A percentile compares a stretch with the other conserved stretches of the same genome.
These are phyloP conservation scores for Oeneis ivallda DNA, from an alignment of 2,888 invertebrate genomes.

Conservation along the genomic window DNA sequence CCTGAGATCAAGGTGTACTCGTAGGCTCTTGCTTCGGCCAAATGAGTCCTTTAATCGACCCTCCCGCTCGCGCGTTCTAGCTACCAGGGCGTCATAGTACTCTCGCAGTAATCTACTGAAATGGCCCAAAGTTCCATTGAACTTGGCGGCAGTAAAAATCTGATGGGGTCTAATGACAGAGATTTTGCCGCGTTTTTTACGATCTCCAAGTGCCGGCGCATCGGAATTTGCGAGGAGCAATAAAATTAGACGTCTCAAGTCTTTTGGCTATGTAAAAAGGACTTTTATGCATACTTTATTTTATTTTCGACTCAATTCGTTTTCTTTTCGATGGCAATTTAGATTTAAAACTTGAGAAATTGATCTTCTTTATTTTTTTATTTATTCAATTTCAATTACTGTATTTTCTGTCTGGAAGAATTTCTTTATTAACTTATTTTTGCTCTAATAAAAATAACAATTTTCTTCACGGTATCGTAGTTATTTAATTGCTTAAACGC, in stretches of 20 bases:
- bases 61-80: not conserved
- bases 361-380: not conserved
- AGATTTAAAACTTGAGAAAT: not conserved
- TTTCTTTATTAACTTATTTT: no score
- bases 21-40: not conserved
- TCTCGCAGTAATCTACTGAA: constrained; percentile 21
- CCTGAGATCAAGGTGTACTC: no score
- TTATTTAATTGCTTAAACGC: no score
- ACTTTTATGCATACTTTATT: constrained; percentile 17
- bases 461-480: no score
- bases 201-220: constrained; percentile 39
- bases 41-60: not conserved
- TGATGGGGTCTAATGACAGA: constrained; percentile 47
- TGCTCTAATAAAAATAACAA: no score
- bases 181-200: constrained; percentile 47
- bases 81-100: constrained; percentile 6
- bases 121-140: constrained; percentile 29
- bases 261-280: constrained; percentile 12
- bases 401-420: no score
- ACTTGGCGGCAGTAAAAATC: constrained; percentile 42
- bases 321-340: constrained; percentile 12
- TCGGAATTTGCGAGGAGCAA: constrained; percentile 35
- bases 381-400: no score
- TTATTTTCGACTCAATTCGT: constrained; percentile 4
- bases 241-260: constrained; percentile 33